Evolutionary conservation across 1,140 invertebrate species (phyloP).

Genomic region (Oppia nitens): DNA sequence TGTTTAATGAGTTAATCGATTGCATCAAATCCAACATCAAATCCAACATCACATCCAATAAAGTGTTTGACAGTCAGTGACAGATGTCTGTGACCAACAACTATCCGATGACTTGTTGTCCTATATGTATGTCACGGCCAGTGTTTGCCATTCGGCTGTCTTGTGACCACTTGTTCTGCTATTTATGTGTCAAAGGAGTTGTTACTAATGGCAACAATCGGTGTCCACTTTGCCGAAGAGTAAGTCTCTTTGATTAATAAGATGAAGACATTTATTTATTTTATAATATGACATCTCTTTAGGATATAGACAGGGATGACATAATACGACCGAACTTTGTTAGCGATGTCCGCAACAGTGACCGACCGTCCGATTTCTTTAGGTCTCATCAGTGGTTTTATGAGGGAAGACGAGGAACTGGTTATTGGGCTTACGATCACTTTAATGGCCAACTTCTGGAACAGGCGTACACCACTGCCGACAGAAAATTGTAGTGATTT

Average conservation of each 20-base stretch:
- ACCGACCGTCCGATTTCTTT: not conserved
- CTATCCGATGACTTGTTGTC: too few relatives aligned
- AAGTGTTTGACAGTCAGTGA: too few relatives aligned
- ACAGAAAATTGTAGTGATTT: too few relatives aligned
- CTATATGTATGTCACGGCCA: too few relatives aligned
- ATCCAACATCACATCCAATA: too few relatives aligned
- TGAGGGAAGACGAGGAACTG: not conserved
- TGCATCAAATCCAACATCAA: too few relatives aligned
- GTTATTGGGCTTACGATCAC: not conserved
- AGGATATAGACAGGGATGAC: not conserved
- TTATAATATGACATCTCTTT: not conserved
- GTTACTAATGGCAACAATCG: not conserved
- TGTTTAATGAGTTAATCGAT: too few relatives aligned
- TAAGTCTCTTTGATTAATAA: not conserved
- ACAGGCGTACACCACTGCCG: not conserved
- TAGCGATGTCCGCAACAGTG: not conserved
- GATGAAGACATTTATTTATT: not conserved
- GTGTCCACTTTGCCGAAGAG: not conserved
- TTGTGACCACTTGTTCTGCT: not conserved
- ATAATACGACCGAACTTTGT: not conserved
- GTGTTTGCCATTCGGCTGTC: too few relatives aligned
- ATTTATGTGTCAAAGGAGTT: not conserved
- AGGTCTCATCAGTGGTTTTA: not conserved
- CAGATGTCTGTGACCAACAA: too few relatives aligned
- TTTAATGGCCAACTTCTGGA: not conserved